Conservation (phyloP, 2,888 invertebrate genomes). For the Cephus nigrinus region DNA sequence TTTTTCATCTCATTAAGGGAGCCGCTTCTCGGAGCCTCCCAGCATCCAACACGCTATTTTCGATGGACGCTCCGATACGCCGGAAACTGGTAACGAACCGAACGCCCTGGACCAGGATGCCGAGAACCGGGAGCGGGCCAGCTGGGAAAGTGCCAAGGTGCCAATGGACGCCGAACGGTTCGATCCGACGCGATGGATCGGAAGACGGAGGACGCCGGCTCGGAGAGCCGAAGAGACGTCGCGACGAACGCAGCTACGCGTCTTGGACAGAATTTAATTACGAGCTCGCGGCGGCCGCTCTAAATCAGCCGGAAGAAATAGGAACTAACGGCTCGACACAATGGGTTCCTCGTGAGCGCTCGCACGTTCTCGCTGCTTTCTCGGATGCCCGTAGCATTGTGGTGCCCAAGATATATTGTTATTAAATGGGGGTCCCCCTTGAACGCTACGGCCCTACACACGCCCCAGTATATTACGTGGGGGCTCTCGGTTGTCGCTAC, state of each 20-base stretch:
- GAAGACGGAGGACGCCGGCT: too few species aligned
- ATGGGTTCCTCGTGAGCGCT: constrained; percentile 28
- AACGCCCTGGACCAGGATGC: not conserved
- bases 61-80: not conserved
- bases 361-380: constrained; percentile 28
- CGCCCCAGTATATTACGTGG: constrained; percentile 56
- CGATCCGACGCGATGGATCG: too few species aligned
- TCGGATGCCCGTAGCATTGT: constrained; percentile 40
- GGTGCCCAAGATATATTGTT: constrained; percentile 64
- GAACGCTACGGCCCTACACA: constrained; percentile 40
- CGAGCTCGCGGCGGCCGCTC: constrained; percentile 28
- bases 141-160: too few species aligned
- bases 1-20: constrained; percentile 23
- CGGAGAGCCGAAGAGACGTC: too few species aligned
- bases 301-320: constrained; percentile 50
- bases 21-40: constrained; percentile 9
- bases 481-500: constrained; percentile 25
- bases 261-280: constrained; percentile 42
- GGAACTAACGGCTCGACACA: constrained; percentile 29
- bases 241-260: constrained; percentile 5
- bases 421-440: constrained; percentile 64
- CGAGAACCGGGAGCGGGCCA: not conserved
- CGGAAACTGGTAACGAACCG: not conserved
- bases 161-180: too few species aligned
- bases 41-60: not conserved